A percentile compares a stretch with the other conserved stretches of the same genome.
Evolutionary conservation across 2,888 invertebrate species (phyloP).

Genomic region (Tenthredo notha): DNA sequence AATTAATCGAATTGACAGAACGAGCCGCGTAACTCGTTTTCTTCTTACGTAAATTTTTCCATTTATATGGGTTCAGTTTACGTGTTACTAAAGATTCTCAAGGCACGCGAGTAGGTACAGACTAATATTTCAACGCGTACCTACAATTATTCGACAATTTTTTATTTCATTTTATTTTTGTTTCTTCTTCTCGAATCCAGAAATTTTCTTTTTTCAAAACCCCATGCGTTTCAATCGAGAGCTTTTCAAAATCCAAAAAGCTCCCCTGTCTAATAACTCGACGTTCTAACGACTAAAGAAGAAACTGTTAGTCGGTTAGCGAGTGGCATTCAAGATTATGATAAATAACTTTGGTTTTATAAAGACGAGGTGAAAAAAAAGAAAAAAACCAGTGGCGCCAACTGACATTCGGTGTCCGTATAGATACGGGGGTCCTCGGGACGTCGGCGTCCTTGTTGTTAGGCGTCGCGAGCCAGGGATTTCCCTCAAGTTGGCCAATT

Average conservation of each 20-base stretch:
- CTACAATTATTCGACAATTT: not conserved
- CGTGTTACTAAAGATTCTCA: conserved; percentile 37
- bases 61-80: conserved; percentile 28
- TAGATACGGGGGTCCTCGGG: not conserved
- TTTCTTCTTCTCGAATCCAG: not conserved
- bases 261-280: not conserved
- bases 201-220: not conserved
- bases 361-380: no score
- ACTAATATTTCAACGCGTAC: not conserved
- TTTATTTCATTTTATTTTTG: not conserved
- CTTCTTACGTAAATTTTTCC: conserved; percentile 5
- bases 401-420: not conserved
- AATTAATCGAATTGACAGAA: conserved; percentile 64
- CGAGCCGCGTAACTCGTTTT: conserved; percentile 57
- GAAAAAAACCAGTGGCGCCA: conserved; percentile 24
- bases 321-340: not conserved
- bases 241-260: not conserved
- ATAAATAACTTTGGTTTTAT: not conserved
- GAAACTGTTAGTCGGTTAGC: not conserved
- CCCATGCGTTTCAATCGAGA: not conserved
- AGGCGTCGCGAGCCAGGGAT: not conserved
- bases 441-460: not conserved
- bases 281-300: not conserved
- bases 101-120: conserved; percentile 1
- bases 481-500: conserved; percentile 6